phyloP scores from a whole-genome alignment of 2,888 invertebrate species.

The Dimorphilus gyrociliatus region DNA sequence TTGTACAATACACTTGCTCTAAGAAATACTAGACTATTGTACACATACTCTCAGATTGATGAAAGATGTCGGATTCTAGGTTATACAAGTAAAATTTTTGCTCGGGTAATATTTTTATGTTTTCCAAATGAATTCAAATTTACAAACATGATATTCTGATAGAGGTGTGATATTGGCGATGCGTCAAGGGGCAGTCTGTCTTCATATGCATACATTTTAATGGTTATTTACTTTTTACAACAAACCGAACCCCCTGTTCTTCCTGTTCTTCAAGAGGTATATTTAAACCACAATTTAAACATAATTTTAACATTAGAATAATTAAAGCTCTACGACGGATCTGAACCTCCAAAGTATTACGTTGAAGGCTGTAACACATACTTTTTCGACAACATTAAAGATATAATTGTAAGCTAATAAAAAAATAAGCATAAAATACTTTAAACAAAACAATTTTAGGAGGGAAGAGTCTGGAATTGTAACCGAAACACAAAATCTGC shows the following conservation, averaged over 20 bases:
- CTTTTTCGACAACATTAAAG: no score
- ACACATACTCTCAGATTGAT: slow-evolving; percentile 42
- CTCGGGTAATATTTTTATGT: slow-evolving; percentile 34
- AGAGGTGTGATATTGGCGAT: slow-evolving; percentile 44
- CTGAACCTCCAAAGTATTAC: slow-evolving; percentile 1
- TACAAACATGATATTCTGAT: no score
- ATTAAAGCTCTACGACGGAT: no score
- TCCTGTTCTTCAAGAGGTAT: slow-evolving; percentile 46
- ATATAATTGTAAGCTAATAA: no score
- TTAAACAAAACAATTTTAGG: slow-evolving; percentile 3
- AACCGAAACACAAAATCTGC: slow-evolving; percentile 38
- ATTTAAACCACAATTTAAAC: no score
- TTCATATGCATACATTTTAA: slow-evolving; percentile 46
- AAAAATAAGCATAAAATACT: no score
- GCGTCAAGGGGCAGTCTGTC: slow-evolving; percentile 47
- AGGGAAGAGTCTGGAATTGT: slow-evolving; percentile 37
- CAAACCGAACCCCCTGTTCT: slow-evolving; percentile 43
- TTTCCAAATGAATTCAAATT: slow-evolving; percentile 1
- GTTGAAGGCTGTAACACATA: neutral
- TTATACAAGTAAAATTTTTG: slow-evolving; percentile 43
- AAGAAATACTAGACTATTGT: slow-evolving; percentile 43
- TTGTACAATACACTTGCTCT: slow-evolving; percentile 45
- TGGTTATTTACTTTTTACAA: slow-evolving; percentile 47
- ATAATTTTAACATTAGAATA: no score
- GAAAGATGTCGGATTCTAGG: slow-evolving; percentile 40